Base-by-base conservation (phyloP, 2,888 invertebrate species). In the Gastrophysa polygoni region DNA sequence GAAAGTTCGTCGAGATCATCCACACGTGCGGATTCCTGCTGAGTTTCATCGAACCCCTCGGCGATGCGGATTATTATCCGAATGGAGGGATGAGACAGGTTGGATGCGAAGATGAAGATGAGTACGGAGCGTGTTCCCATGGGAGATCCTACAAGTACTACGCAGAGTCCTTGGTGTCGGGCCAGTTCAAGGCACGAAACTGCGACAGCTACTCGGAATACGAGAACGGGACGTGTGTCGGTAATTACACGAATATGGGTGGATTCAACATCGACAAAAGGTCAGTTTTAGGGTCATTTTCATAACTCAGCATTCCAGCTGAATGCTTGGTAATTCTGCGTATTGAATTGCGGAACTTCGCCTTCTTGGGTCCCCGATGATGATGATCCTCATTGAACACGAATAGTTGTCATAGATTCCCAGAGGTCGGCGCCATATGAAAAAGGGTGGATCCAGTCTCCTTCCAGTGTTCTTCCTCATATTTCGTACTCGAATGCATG, bases 111-210 rank as follows among this genome's bases (percentile, higher is more conserved):
- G 2, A 73, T 0, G n/a, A n/a, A n/a, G 78, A 80, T 62, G 1
- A 74, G 2, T 46, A 67, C 7, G 78, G 77, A 14, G 54, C 71
- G 16, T 85, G 85, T 68, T 71, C 83, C 2, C 85, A 85, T 70
- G 67, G 70, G 1, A 77, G 83, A 28, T 73, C 84, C 1, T 80
- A 80, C 48, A 20, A 71, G 24, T 84, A 82, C 66, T 83, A 78
- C 61, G 78, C 81, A 2, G 84, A 85, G 73, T 60, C 59, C 3
- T 11, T 60, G n/a, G 52, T 47, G n/a, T 54, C 60, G 17, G 46
- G 57, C 0, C 57, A 55, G 6, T 70, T 70, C 29, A 11, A 38
- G 10, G 59, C 61, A 1, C 3, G n/a, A 1, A 28, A 52, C 28
- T 71, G 71, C 49, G 3, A 20, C 0, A 57, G 34, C 32, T 67